phyloP scores from a whole-genome alignment of 2,888 invertebrate species.

The Chrysodeixis includens region DNA sequence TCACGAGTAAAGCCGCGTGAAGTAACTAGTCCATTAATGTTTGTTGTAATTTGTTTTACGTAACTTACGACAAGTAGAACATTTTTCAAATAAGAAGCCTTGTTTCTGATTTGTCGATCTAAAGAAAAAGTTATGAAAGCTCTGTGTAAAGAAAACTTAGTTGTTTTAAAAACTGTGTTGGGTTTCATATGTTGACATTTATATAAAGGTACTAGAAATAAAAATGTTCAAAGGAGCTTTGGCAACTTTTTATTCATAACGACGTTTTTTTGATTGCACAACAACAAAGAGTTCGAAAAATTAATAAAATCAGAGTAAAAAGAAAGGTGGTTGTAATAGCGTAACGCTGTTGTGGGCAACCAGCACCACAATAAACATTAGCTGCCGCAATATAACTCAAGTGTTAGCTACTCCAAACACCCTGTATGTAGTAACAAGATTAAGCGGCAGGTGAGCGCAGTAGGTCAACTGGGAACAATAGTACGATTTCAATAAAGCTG shows the following conservation, averaged over 20 bases:
- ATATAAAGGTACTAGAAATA: not conserved
- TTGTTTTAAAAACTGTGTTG: not conserved
- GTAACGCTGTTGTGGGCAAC: constrained; percentile 15
- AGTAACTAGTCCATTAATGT: too few species aligned
- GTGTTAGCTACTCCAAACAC: constrained; percentile 13
- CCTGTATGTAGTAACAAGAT: not conserved
- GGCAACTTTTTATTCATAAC: not conserved
- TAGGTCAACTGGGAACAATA: not conserved
- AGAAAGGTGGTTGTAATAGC: constrained; percentile 10
- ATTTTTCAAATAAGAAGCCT: not conserved
- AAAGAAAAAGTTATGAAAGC: not conserved
- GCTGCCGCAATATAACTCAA: constrained; percentile 27
- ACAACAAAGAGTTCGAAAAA: not conserved
- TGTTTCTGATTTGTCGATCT: not conserved
- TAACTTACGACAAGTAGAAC: too few species aligned
- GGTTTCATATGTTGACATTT: not conserved
- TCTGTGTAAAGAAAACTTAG: not conserved
- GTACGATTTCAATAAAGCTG: too few species aligned
- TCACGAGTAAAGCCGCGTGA: too few species aligned
- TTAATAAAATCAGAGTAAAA: not conserved
- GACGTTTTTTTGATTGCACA: too few species aligned
- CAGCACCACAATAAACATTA: constrained; percentile 38
- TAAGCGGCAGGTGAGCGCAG: not conserved
- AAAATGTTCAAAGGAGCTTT: not conserved
- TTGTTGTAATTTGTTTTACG: too few species aligned